These are phyloP conservation scores for Brachyrhaphis roseni DNA, from an alignment of 2,797 vertebrate species.

Conservation along the genomic window DNA sequence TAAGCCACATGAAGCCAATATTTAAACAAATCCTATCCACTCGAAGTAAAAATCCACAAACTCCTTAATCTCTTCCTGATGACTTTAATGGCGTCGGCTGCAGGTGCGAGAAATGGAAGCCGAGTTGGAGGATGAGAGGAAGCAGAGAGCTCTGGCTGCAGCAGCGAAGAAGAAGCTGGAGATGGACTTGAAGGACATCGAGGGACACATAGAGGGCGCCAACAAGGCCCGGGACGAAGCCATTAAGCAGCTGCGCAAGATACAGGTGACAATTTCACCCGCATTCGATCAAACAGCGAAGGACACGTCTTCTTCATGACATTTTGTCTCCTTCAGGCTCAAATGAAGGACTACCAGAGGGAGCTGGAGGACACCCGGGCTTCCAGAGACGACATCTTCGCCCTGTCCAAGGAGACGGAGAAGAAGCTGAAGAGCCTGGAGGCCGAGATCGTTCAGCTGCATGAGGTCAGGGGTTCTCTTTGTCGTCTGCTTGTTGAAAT, in stretches of 20 bases:
- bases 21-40: too few species aligned
- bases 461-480: constrained; percentile 83
- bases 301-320: not conserved
- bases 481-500: not conserved
- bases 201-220: constrained; percentile 93
- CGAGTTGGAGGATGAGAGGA: constrained; percentile 95
- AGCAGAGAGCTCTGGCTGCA: constrained; percentile 91
- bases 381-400: constrained; percentile 97
- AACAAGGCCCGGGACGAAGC: constrained; percentile 98
- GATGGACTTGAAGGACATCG: constrained; percentile 94
- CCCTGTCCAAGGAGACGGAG: constrained; percentile 95
- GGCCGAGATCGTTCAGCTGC: constrained; percentile 95
- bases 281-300: rapidly evolving
- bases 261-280: constrained; percentile 83
- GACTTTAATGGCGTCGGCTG: not conserved
- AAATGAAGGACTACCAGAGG: constrained; percentile 97
- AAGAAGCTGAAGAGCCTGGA: constrained; percentile 97
- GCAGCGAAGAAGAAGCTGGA: constrained; percentile 98
- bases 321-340: constrained; percentile 80
- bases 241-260: constrained; percentile 96
- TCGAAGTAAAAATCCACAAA: too few species aligned
- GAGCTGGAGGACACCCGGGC: constrained; percentile 95
- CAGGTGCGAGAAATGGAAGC: constrained; percentile 97
- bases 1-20: too few species aligned
- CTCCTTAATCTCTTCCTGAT: not conserved